Base-by-base conservation (phyloP, 1,140 invertebrate genomes). In the Euura saliciscinereae region DNA sequence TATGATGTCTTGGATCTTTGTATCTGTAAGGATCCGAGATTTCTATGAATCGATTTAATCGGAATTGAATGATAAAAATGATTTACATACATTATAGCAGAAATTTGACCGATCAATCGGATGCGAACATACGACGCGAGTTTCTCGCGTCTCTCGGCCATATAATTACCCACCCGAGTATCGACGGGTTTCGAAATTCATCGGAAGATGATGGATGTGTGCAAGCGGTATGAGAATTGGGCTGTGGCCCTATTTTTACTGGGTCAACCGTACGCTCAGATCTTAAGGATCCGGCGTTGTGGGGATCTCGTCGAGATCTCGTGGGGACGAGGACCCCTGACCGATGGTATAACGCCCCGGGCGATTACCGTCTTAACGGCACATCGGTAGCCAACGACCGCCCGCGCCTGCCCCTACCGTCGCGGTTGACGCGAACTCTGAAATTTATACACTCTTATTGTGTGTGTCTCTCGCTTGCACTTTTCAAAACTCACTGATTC, bases 141-240 rank as follows among this genome's bases (percentile, higher is more conserved):
- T 59, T 11, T n/a, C 51, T 59, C 51, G 51, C 8, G 51, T n/a
- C 51, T 6, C 51, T 59, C 51, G 51, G 51, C 13, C 13, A 59
- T 59, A 59, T 59, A 59, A 59, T 59, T 59, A 59, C 51, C 6
- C 51, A n/a, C 3, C 51, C 51, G 51, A 59, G 51, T 59, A 59
- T 59, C 51, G 51, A 59, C 51, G 51, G 51, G 7, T 73, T 76
- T 78, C 80, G 74, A 79, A 83, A 77, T 82, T 78, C 77, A 75
- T 81, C 74, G 73, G 69, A 44, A 75, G 73, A 83, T 80, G 82
- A 85, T 80, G 80, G 80, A 83, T 76, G 77, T 68, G 42, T 64
- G 28, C 65, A 66, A 43, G 51, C 51, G 51, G 8, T 6, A 59
- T n/a, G 51, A 59, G 51, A 59, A 59, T 59, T 59, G 51, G 51